Evolutionary conservation across 2,888 invertebrate genomes (phyloP).

Genomic region (Endomychus coccineus): DNA sequence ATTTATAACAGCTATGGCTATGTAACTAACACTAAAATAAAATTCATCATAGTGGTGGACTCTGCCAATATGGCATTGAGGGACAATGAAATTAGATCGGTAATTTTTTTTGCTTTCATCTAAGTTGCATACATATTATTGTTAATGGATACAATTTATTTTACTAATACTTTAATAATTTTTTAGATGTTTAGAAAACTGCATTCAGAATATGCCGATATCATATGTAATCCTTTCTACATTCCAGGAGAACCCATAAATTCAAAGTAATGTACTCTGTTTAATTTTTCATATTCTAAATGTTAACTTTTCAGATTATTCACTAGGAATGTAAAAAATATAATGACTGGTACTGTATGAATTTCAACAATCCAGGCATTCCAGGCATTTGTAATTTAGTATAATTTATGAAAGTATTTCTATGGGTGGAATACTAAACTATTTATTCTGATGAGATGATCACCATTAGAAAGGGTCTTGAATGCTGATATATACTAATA

Average conservation of each 20-base stretch:
- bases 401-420: too few relatives aligned
- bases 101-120: constrained; percentile 40
- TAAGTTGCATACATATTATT: too few relatives aligned
- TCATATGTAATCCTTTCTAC: constrained; percentile 95
- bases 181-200: constrained; percentile 54
- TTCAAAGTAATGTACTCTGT: constrained; percentile 62
- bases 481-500: too few relatives aligned
- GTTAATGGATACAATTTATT: constrained; percentile 20
- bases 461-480: too few relatives aligned
- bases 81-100: constrained; percentile 90
- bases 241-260: constrained; percentile 83
- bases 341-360: constrained; percentile 42
- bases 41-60: constrained; percentile 88
- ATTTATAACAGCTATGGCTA: constrained; percentile 69
- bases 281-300: constrained; percentile 7
- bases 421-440: too few relatives aligned
- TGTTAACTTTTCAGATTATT: constrained; percentile 52
- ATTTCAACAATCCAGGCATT: too few relatives aligned
- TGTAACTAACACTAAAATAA: constrained; percentile 94
- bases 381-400: too few relatives aligned
- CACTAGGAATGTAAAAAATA: constrained; percentile 58
- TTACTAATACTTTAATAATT: constrained; percentile 6
- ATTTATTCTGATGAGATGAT: too few relatives aligned
- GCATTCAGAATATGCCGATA: constrained; percentile 87
- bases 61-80: constrained; percentile 79